Evolutionary conservation across 2,113 vertebrate species (phyloP), one percentile per base, ranked within the genome.

Genomic region (Tursiops truncatus): DNA sequence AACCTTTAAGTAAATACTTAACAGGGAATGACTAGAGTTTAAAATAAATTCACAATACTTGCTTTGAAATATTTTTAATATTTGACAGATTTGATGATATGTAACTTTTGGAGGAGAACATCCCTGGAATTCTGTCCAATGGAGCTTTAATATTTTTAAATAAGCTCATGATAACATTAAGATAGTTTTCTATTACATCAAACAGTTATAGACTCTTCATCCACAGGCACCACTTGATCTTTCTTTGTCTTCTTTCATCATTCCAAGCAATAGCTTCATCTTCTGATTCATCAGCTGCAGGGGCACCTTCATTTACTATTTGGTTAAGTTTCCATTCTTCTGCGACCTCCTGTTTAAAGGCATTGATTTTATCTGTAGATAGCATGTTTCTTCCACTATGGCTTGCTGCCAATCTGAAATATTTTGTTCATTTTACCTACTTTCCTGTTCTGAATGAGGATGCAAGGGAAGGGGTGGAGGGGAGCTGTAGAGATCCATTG

Each of bases 1-100:
- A 90, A 63, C 2, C 31, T 95, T 96, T 82, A 82, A 68, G 94
- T 80, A 77, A 88, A 77, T 95, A 82, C 15, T 73, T 76, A 65
- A 56, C 33, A 65, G 5, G 60, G 68, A 89, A 83, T 89, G 76
- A 50, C 44, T 84, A 67, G 60, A 93, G 3, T 85, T 96, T 82
- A 87, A 90, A 95, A 82, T 62, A 93, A 70, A 76, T 89, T 70
- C n/a, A 83, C 44, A 63, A 21, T 76, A 28, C 15, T 81, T 91
- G 50, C 38, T 74, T 65, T 94, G 26, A 5, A 80, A 84, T 89
- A 53, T 8, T 80, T 89, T 63, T 68, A 93, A 85, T 81, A 68
- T 5, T 89, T 3, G 18, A 89, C 21, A 77, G 23, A 80, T 53
- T 65, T 28, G 18, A 79, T 93, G 13, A 65, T 81, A 53, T 77